phyloP scores from a whole-genome alignment of 2,113 vertebrate species.

The Osmerus eperlanus region DNA sequence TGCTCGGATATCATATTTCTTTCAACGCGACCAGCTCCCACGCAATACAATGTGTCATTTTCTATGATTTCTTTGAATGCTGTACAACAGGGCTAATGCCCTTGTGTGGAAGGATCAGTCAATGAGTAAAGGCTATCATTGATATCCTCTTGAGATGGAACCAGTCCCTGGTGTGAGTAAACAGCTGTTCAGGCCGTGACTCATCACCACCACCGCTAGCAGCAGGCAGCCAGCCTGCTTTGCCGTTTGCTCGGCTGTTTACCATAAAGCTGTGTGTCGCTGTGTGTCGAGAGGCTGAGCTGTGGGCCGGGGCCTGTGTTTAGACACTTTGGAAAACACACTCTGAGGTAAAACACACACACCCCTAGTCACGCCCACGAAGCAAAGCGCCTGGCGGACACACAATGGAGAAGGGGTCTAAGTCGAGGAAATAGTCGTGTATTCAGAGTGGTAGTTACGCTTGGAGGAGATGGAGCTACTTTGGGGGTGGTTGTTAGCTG shows the following conservation, averaged over 20 bases:
- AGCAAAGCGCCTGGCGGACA: neutral
- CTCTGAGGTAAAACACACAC: too few species aligned
- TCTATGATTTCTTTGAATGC: too few species aligned
- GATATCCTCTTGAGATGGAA: conserved; percentile 1
- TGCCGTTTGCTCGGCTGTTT: conserved; percentile 13
- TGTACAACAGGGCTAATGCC: neutral
- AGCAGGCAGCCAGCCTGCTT: conserved; percentile 3
- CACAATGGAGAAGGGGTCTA: conserved; percentile 18
- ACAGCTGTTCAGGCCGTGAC: conserved; percentile 38
- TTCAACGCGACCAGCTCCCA: too few species aligned
- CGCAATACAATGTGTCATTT: too few species aligned
- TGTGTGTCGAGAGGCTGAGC: conserved; percentile 24
- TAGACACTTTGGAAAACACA: conserved; percentile 29
- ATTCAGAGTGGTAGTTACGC: conserved; percentile 23
- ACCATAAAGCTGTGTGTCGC: conserved; percentile 31
- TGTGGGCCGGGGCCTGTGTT: conserved; percentile 36
- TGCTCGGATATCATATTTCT: too few species aligned
- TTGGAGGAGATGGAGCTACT: conserved; percentile 1
- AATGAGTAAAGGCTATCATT: neutral
- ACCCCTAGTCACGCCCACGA: too few species aligned
- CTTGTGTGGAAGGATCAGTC: neutral
- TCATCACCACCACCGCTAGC: neutral
- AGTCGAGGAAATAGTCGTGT: conserved; percentile 4
- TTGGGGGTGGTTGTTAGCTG: conserved; percentile 2
- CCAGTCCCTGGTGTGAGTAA: conserved; percentile 46